phyloP scores from a whole-genome alignment of 1,140 invertebrate species.

The Rhyzopertha dominica region DNA sequence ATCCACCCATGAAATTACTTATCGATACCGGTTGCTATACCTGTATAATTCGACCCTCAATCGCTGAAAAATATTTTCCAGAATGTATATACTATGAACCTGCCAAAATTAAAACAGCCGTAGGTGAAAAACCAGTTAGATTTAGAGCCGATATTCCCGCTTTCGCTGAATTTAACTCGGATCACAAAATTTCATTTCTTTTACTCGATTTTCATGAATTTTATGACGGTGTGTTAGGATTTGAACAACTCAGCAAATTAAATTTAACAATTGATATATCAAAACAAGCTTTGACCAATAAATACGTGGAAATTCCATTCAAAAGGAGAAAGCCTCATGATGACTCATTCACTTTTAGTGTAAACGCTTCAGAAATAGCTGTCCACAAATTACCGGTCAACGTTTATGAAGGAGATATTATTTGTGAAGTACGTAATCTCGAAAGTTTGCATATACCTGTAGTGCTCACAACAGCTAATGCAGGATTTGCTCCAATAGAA shows the following conservation, averaged over 20 bases:
- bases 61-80: conserved; percentile 24
- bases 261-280: conserved; percentile 21
- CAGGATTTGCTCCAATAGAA: background rate
- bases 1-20: conserved; percentile 23
- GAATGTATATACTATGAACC: conserved; percentile 12
- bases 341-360: conserved; percentile 4
- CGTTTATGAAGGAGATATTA: conserved; percentile 8
- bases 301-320: conserved; percentile 15
- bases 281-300: conserved; percentile 14
- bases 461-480: conserved; percentile 1
- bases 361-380: conserved; percentile 4
- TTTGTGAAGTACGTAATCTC: conserved; percentile 1
- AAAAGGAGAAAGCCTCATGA: conserved; percentile 9
- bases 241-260: conserved; percentile 18
- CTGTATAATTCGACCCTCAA: conserved; percentile 19
- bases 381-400: conserved; percentile 4
- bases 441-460: conserved; percentile 1
- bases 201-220: conserved; percentile 27
- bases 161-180: conserved; percentile 18
- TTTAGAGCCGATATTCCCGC: conserved; percentile 20
- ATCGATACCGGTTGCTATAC: conserved; percentile 23
- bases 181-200: conserved; percentile 13
- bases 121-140: conserved; percentile 12
- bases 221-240: conserved; percentile 25
- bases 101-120: conserved; percentile 14